Evolutionary conservation across 2,888 invertebrate species (phyloP).

Genomic region (Dermolepida albohirtum): DNA sequence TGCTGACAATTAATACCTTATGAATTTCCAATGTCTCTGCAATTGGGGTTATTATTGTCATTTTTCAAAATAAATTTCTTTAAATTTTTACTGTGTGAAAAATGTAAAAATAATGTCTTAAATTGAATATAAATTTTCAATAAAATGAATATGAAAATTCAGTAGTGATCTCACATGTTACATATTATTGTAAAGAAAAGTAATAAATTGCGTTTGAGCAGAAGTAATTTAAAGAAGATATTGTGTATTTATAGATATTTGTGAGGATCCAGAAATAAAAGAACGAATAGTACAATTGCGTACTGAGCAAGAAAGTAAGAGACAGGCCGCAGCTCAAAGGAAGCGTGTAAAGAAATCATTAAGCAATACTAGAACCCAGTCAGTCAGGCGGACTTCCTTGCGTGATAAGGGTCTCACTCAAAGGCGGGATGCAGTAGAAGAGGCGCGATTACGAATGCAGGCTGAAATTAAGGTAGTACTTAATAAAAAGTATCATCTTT

Average conservation of each 20-base stretch:
- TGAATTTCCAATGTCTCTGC: no score
- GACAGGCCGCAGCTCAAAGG: constrained; percentile 72
- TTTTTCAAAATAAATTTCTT: no score
- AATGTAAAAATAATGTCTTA: no score
- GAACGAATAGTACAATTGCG: constrained; percentile 89
- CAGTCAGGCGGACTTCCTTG: constrained; percentile 91
- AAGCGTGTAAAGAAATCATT: constrained; percentile 78
- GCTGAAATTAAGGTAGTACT: constrained; percentile 56
- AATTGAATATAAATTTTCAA: no score
- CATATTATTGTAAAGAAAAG: no score
- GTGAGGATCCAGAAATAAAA: constrained; percentile 94
- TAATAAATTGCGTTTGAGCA: no score
- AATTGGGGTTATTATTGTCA: no score
- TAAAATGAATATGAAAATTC: no score
- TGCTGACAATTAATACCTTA: no score
- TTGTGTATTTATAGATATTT: constrained; percentile 78
- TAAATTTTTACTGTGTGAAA: no score
- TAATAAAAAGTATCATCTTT: neutral
- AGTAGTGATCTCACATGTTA: no score
- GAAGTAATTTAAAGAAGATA: no score
- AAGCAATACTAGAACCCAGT: constrained; percentile 87
- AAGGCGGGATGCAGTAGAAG: constrained; percentile 94
- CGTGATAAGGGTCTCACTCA: constrained; percentile 94
- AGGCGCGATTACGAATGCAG: constrained; percentile 81
- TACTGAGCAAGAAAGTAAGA: constrained; percentile 87